Evolutionary conservation across 2,888 invertebrate genomes (phyloP), one percentile per base, ranked within the genome.

Genomic region (Callyntrura sp.): DNA sequence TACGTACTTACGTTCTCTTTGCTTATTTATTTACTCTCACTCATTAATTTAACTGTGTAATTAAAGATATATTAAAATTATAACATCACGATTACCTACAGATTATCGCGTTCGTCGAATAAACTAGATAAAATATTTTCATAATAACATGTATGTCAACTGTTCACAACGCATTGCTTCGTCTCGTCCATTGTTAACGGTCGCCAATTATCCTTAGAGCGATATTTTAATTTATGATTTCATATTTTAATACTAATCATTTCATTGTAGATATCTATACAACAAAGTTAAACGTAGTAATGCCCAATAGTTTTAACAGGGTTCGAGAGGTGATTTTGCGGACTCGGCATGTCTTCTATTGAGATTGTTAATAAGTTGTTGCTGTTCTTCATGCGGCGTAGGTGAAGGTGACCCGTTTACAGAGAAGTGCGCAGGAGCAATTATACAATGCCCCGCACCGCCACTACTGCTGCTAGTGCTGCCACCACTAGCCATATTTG

Each of bases 351-450:
- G 81, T 65, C 85, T 68, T 70, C 89, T 85, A 35, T 70, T 89
- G 82, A 90, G 83, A 88, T 90, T 88, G 45, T 83, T 90, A 28
- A 91, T 85, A 11, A 90, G 83, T 68, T 90, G 90, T 12, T 90
- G 86, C 65, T 91, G 90, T 43, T 92, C 91, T 55, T 91, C 90
- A 20, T 90, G 89, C 2, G 79, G 81, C 0, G 91, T 91, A 0
- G 91, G 91, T 3, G 84, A 68, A 0, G 89, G 82, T 11, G 88
- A 82, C 12, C 86, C 82, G 23, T 81, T 91, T 11, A 89, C 6
- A 8, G 89, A 82, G 35, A 91, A 88, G 57, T 86, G 81, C 11
- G 85, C 85, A 8, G 91, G 91, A 9, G 48, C 85, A 60, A 91
- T 65, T 55, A 91, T 48, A 78, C 81, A 86, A 65, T 62, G 57